A percentile compares a stretch with the other conserved stretches of the same genome.
These are phyloP conservation scores for Drosophila pectinifera DNA, from an alignment of 1,140 invertebrate genomes.

Conservation along the genomic window DNA sequence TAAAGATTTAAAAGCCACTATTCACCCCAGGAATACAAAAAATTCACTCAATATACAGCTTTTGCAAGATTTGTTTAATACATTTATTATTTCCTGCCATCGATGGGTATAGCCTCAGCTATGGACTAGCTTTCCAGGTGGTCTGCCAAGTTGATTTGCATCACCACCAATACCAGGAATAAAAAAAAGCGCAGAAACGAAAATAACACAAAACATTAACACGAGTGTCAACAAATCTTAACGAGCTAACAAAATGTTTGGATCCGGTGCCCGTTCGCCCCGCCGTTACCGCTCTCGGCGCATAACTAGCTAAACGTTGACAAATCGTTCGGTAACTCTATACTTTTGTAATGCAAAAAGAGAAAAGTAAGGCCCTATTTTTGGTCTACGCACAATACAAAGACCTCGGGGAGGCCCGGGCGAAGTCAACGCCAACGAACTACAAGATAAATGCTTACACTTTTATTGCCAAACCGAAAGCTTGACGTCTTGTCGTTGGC, in stretches of 20 bases:
- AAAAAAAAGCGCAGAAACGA: conserved; percentile 38
- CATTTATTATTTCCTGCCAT: conserved; percentile 2
- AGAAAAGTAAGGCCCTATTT: conserved; percentile 62
- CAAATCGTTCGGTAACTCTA: conserved; percentile 79
- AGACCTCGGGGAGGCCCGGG: conserved; percentile 29
- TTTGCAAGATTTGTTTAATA: too few relatives aligned
- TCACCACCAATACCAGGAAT: conserved; percentile 7
- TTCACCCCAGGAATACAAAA: too few relatives aligned
- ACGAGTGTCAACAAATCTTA: conserved; percentile 76
- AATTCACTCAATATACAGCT: too few relatives aligned
- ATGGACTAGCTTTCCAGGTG: conserved; percentile 34
- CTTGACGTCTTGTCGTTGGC: conserved; percentile 67
- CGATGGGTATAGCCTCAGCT: neutral
- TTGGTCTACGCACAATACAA: conserved; percentile 67
- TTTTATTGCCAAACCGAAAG: conserved; percentile 72
- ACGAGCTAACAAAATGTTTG: conserved; percentile 69
- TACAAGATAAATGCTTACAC: conserved; percentile 80
- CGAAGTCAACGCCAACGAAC: conserved; percentile 56
- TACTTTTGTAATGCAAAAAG: conserved; percentile 79
- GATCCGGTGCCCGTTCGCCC: conserved; percentile 12
- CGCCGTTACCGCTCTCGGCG: neutral
- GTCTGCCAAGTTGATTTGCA: conserved; percentile 40
- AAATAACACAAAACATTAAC: conserved; percentile 68
- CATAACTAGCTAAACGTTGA: conserved; percentile 69
- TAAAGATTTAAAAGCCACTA: too few relatives aligned